Conservation (phyloP, 2,113 vertebrate species). For the human region GRCh38 chr3:88738001-88738500, state of each 20-base stretch:
- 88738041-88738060: not conserved
- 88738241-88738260: not conserved
- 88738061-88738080: no score
- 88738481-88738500: no score
- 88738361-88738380: not conserved
- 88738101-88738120: not conserved
- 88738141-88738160: not conserved
- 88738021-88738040: not conserved
- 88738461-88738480: not conserved
- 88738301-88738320: not conserved
- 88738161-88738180: not conserved
- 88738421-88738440: not conserved
- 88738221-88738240: not conserved
- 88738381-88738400: not conserved
- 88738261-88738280: not conserved
- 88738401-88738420: not conserved
- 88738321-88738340: not conserved
- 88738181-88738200: not conserved
- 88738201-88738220: not conserved
- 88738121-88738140: not conserved
- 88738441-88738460: not conserved
- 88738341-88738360: not conserved
- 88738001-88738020: not conserved
- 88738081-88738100: not conserved
- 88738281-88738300: not conserved